These are phyloP conservation scores for Lamellibrachia luymesi DNA, from an alignment of 1,140 invertebrate species.

Conservation along the genomic window DNA sequence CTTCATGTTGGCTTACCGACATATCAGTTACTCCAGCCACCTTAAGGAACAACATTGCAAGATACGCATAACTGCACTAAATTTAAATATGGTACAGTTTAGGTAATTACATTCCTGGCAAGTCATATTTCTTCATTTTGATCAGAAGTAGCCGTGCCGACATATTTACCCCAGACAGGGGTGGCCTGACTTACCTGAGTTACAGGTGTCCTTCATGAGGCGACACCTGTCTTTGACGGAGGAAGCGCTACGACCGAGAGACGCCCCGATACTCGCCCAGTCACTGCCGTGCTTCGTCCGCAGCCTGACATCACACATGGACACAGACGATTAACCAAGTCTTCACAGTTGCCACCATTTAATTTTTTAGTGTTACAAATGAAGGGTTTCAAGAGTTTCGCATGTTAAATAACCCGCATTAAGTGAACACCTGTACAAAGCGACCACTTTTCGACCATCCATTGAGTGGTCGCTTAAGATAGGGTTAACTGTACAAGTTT, in stretches of 20 bases:
- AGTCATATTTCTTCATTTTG: background rate
- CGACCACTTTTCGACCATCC: too few species aligned
- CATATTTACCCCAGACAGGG: too few species aligned
- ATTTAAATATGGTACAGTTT: background rate
- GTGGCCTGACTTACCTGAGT: slow-evolving; percentile 47
- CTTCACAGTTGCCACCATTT: background rate
- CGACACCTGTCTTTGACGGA: slow-evolving; percentile 62
- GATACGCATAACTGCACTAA: background rate
- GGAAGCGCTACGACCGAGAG: slow-evolving; percentile 59
- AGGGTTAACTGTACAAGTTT: too few species aligned
- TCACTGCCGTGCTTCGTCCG: slow-evolving; percentile 58
- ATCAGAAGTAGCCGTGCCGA: background rate
- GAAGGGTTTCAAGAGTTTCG: too few species aligned
- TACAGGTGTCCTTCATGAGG: slow-evolving; percentile 61
- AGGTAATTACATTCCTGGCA: background rate
- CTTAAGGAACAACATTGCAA: too few species aligned
- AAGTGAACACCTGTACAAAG: too few species aligned
- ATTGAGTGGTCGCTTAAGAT: too few species aligned
- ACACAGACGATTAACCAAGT: background rate
- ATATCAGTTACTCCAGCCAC: too few species aligned
- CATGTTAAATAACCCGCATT: too few species aligned
- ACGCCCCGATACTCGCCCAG: slow-evolving; percentile 60
- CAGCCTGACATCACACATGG: slow-evolving; percentile 41
- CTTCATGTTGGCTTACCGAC: background rate
- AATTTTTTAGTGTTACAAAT: too few species aligned